Evolutionary conservation across 2,113 vertebrate species (phyloP), one percentile per base, ranked within the genome.

Genomic region (Barbus barbus): DNA sequence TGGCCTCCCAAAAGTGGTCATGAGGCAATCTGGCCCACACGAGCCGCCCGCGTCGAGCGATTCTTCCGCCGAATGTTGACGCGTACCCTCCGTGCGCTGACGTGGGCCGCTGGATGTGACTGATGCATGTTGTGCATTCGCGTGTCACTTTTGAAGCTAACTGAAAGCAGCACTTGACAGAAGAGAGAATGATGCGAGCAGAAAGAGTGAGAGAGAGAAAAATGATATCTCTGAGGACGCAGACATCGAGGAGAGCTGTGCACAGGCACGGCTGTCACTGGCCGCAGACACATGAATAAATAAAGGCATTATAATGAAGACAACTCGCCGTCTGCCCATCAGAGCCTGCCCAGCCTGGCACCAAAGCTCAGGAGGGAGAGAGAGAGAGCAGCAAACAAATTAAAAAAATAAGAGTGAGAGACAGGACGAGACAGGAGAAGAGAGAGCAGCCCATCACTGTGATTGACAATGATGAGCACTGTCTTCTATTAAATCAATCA

Each of bases 221-320:
- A 83, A 85, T 88, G 87, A 88, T 81, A 85, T 88, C 87, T 88
- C 87, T 84, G 20, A 88, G 84, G 87, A 84, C 78, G 78, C 87
- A 84, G 84, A 85, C 81, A 86, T 84, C 84, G 65, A 84, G 79
- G 83, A 86, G 82, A 88, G 82, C 85, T 75, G 65, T 72, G 84
- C 81, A 67, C 51, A 84, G 84, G 78, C 84, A 86, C 44, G 82
- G 78, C 87, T 88, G 87, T 88, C 87, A 85, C 84, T 86, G 87
- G 84, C 82, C 78, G 53, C 84, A 88, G 87, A 88, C 87, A 82
- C 87, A 88, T 88, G 84, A 88, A 88, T 88, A 88, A 88, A 88
- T 88, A 88, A 88, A 88, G 78, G 84, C 87, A 88, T 88, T 88
- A 88, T 86, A 86, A 88, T 88, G 87, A 88, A 88, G 87, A 86